A percentile compares a stretch with the other conserved stretches of the same genome.
Conservation (phyloP, 2,888 invertebrate species). For the Ochropleura leucogaster region DNA sequence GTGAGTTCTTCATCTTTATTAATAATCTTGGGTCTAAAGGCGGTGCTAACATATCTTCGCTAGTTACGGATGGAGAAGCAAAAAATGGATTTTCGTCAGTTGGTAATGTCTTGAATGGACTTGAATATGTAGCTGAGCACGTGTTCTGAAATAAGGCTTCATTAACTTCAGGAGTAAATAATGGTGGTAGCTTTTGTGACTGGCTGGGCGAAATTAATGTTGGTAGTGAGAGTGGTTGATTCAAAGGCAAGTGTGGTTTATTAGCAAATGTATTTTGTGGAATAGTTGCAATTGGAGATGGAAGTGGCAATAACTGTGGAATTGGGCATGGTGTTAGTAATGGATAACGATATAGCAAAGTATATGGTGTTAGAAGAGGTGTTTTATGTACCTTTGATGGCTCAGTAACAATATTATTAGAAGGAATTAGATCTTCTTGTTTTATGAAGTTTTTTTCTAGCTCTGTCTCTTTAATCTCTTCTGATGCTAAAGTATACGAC, state of each 20-base stretch:
- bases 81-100: neutral
- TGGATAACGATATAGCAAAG: neutral
- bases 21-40: neutral
- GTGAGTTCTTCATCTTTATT: neutral
- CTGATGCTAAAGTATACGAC: slow-evolving; percentile 5
- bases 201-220: neutral
- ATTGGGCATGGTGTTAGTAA: neutral
- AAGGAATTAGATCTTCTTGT: neutral
- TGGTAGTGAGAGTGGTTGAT: neutral
- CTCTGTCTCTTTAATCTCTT: neutral
- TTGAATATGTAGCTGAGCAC: neutral
- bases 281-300: neutral
- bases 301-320: neutral
- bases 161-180: neutral
- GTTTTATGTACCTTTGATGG: neutral
- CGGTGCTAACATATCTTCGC: neutral
- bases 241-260: neutral
- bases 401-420: neutral
- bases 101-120: neutral
- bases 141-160: too few species aligned
- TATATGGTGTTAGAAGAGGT: neutral
- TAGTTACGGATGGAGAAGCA: neutral
- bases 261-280: neutral
- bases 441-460: neutral
- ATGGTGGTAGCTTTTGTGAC: neutral